Evolutionary conservation across 2,113 vertebrate genomes (phyloP).

Genomic region (Ahaetulla prasina): DNA sequence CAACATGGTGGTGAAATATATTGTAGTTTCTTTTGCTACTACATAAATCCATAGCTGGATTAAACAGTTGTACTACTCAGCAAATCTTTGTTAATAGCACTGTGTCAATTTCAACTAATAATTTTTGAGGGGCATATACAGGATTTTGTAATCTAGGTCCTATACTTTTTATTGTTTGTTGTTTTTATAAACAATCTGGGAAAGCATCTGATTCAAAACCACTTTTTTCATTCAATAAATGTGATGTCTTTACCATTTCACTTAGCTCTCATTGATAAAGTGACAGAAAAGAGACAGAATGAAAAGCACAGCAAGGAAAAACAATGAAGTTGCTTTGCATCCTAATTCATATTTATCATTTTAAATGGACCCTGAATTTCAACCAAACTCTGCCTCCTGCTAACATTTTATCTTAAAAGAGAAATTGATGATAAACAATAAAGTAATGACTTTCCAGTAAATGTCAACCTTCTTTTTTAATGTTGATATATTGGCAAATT

Average conservation of each 20-base stretch:
- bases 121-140: background rate
- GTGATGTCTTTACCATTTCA: background rate
- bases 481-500: background rate
- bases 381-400: background rate
- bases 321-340: background rate
- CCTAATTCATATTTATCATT: background rate
- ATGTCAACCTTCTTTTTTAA: background rate
- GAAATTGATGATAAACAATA: background rate
- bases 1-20: background rate
- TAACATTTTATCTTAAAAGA: background rate
- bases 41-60: background rate
- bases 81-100: background rate
- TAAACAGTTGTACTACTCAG: background rate
- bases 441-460: background rate
- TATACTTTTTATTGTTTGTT: background rate
- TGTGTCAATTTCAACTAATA: background rate
- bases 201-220: background rate
- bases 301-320: background rate
- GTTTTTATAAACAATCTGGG: background rate
- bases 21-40: background rate
- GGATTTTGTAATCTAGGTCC: background rate
- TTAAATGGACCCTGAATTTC: background rate
- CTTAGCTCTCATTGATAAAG: background rate
- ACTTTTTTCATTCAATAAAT: background rate
- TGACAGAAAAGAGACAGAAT: background rate